These are phyloP conservation scores for Eurypyga helias DNA, from an alignment of 2,113 vertebrate genomes.

Conservation along the genomic window DNA sequence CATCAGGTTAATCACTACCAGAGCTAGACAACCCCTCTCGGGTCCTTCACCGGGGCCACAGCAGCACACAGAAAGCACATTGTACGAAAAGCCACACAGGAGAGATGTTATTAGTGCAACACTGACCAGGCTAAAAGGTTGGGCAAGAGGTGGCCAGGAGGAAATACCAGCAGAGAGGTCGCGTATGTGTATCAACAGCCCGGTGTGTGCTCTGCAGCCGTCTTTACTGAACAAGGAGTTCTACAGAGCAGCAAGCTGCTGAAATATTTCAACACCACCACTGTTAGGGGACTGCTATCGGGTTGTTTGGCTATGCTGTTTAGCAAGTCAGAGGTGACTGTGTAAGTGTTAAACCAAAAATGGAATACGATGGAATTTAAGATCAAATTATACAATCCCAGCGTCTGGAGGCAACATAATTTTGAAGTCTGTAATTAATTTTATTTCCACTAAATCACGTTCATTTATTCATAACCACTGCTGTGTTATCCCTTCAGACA, in stretches of 20 bases:
- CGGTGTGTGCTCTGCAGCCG: background rate
- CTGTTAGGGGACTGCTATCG: background rate
- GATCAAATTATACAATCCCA: background rate
- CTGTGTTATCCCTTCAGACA: background rate
- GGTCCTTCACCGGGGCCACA: background rate
- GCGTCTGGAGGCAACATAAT: background rate
- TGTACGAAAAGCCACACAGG: background rate
- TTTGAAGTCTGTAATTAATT: background rate
- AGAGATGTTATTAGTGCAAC: background rate
- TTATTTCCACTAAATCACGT: background rate
- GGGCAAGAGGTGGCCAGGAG: background rate
- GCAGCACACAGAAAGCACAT: slow-evolving; percentile 12
- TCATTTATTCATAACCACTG: background rate
- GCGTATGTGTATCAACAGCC: background rate
- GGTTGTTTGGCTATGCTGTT: background rate
- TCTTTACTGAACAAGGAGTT: background rate
- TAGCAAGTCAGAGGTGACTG: background rate
- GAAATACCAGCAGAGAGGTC: background rate
- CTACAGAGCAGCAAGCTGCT: background rate
- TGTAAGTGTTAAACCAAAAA: background rate
- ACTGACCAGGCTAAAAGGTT: background rate
- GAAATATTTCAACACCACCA: background rate
- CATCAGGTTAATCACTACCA: background rate
- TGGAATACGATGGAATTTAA: background rate
- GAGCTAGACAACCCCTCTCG: background rate